Evolutionary conservation across 2,113 vertebrate genomes (phyloP).

Genomic region (Lophius piscatorius): DNA sequence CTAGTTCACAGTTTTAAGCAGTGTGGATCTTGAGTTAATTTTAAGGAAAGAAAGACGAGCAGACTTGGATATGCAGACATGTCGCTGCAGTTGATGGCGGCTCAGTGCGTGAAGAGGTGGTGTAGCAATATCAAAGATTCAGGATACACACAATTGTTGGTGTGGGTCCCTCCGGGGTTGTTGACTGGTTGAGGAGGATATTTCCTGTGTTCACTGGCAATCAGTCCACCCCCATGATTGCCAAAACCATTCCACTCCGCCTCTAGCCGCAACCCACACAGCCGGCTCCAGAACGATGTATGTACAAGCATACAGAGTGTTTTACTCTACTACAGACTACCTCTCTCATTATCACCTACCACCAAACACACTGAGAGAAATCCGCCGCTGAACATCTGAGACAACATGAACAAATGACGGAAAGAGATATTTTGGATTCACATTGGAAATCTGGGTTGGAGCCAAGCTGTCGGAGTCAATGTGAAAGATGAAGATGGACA

Average conservation of each 20-base stretch:
- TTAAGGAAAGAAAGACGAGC: no score
- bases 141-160: slow-evolving; percentile 17
- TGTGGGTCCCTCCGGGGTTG: slow-evolving; percentile 28
- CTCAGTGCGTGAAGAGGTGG: slow-evolving; percentile 1
- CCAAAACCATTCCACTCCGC: slow-evolving; percentile 46
- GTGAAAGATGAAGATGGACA: slow-evolving; percentile 28
- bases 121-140: slow-evolving; percentile 5
- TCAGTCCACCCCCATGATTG: slow-evolving; percentile 35
- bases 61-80: not conserved
- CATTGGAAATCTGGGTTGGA: slow-evolving; percentile 4
- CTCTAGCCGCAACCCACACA: slow-evolving; percentile 52
- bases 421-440: slow-evolving; percentile 8
- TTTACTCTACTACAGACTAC: slow-evolving; percentile 33
- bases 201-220: slow-evolving; percentile 57
- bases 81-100: not conserved
- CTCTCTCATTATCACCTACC: slow-evolving; percentile 42
- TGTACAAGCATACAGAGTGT: slow-evolving; percentile 40
- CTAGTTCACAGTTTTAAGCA: no score
- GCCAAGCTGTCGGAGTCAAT: slow-evolving; percentile 14
- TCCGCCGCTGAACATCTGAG: slow-evolving; percentile 1
- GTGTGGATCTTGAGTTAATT: no score
- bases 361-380: slow-evolving; percentile 17
- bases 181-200: slow-evolving; percentile 32
- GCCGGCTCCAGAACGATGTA: slow-evolving; percentile 46
- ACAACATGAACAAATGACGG: no score